Evolutionary conservation across 2,797 vertebrate species (phyloP), one percentile per base, ranked within the genome.

Genomic region (Synanceia verrucosa): DNA sequence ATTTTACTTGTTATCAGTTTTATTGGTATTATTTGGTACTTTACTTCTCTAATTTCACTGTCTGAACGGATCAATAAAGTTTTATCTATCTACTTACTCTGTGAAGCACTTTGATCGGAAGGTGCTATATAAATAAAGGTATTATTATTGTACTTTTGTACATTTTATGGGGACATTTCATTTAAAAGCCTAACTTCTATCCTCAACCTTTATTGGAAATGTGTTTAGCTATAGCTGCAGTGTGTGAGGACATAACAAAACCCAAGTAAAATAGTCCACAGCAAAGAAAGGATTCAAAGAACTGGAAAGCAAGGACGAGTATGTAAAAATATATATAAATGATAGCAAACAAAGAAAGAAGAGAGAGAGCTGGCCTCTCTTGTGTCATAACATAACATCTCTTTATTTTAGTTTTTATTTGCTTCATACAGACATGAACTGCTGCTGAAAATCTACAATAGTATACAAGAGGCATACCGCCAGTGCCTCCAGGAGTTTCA

Each of bases 371-470:
- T 24, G 51, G 16, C 10, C 6, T 76, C 23, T 57, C 23, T 57
- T 31, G 28, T 59, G 64, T 67, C 70, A 58, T 83, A 65, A 71
- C 76, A 83, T 87, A 85, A 82, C 79, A 84, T 83, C 48, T 82
- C 75, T 91, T 86, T 87, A 84, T 90, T 91, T 75, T 55, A 41
- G 73, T 84, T 83, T 78, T 63, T 33, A 65, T 82, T 85, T 65
- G 62, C 59, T 88, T 85, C 59, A 67, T 85, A 89, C 84, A 90
- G 85, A 87, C 79, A 75, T 46, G 62, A 85, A 71, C 73, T 76
- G 78, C 81, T 77, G 86, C 71, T 77, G 74, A 73, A 80, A 86
- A 88, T 86, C 78, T 89, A 91, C 85, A 89, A 24, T 76, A 86
- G 70, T 78, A 47, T 88, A 88, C 84, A 85, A 57, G 79, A 60